These are phyloP conservation scores for Candidula unifasciata DNA, from an alignment of 2,888 invertebrate species.

Conservation along the genomic window DNA sequence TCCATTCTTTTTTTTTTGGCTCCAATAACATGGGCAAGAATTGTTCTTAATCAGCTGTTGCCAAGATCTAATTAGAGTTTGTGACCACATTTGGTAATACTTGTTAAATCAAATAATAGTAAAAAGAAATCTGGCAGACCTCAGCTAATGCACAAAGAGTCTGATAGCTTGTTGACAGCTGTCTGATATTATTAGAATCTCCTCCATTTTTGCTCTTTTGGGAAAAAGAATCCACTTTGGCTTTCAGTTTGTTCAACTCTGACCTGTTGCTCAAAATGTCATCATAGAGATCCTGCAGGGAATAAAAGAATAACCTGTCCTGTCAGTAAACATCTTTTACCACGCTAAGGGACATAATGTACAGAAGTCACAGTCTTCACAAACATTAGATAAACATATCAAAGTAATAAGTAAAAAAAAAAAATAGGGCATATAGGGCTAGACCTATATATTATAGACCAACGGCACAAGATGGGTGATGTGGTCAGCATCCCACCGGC, in stretches of 20 bases:
- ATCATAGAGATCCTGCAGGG: slow-evolving; percentile 66
- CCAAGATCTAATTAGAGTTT: not conserved
- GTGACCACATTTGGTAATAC: not conserved
- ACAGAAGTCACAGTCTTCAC: not conserved
- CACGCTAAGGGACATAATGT: not conserved
- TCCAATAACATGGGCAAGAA: too few relatives aligned
- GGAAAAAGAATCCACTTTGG: slow-evolving; percentile 91
- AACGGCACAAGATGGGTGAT: too few relatives aligned
- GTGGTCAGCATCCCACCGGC: too few relatives aligned
- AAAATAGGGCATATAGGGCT: too few relatives aligned
- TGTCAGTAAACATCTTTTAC: not conserved
- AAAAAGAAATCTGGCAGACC: slow-evolving; percentile 78
- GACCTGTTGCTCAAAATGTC: slow-evolving; percentile 72
- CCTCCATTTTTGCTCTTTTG: slow-evolving; percentile 95
- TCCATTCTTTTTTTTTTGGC: too few relatives aligned
- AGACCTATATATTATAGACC: too few relatives aligned
- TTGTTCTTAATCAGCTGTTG: not conserved
- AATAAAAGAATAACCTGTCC: not conserved
- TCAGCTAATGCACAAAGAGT: slow-evolving; percentile 92
- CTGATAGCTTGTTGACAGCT: slow-evolving; percentile 95
- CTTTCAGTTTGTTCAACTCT: slow-evolving; percentile 92
- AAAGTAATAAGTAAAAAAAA: too few relatives aligned
- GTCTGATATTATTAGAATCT: slow-evolving; percentile 94
- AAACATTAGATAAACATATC: not conserved
- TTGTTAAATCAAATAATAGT: not conserved